Percentiles rank a stretch among this genome's conserved stretches.
Conservation (phyloP, 2,113 vertebrate species). For the Zingel zingel region DNA sequence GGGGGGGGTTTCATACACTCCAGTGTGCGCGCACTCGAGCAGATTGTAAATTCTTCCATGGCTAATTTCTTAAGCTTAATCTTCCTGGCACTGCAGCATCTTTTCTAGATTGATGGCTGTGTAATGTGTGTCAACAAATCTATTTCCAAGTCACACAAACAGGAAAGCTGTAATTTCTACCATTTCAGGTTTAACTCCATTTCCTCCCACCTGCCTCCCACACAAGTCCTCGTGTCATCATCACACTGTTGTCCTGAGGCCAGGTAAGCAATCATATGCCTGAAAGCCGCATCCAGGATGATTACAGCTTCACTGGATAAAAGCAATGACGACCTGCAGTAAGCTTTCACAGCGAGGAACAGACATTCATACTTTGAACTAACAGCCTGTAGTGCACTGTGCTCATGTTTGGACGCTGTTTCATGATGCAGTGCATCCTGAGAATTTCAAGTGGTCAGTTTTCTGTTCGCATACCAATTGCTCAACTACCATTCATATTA, state of each 20-base stretch:
- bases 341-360: background rate
- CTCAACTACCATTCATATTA: background rate
- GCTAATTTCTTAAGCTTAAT: background rate
- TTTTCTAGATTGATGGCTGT: background rate
- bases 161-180: constrained; percentile 5
- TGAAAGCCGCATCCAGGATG: background rate
- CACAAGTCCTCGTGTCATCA: background rate
- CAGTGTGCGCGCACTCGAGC: background rate
- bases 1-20: too few species aligned
- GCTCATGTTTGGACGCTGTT: background rate
- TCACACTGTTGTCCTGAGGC: background rate
- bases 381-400: background rate
- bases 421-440: background rate
- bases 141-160: background rate
- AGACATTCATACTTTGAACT: background rate
- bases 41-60: background rate
- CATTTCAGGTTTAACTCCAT: background rate
- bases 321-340: background rate
- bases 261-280: background rate
- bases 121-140: background rate
- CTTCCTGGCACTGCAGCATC: background rate
- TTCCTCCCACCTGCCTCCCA: background rate
- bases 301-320: background rate
- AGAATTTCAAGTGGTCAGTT: background rate
- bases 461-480: background rate